Evolutionary conservation across 2,113 vertebrate genomes (phyloP).

Genomic region (Gadus macrocephalus): DNA sequence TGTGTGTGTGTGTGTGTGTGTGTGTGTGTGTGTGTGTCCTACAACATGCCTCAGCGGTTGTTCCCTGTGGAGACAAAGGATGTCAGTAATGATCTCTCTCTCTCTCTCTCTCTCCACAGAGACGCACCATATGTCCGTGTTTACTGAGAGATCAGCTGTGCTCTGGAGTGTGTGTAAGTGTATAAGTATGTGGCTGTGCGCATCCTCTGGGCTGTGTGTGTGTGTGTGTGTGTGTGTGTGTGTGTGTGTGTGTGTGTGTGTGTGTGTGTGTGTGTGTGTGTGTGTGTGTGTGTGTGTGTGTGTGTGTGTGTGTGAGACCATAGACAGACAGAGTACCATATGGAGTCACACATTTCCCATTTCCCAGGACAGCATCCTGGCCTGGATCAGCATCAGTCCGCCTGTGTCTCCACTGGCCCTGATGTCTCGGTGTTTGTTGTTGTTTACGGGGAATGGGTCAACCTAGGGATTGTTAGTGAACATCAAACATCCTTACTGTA

Average conservation of each 20-base stretch:
- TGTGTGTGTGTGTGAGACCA: not conserved
- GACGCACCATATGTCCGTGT: conserved; percentile 59
- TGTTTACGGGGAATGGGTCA: no score
- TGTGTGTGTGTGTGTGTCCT: no score
- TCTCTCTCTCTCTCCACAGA: conserved; percentile 20
- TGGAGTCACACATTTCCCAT: no score
- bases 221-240: not conserved
- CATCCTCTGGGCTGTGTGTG: conserved; percentile 2
- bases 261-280: conserved; percentile 2
- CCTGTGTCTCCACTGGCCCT: no score
- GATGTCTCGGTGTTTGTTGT: no score
- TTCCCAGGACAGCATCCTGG: no score
- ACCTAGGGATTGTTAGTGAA: no score
- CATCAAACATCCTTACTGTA: no score
- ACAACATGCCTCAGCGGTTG: no score
- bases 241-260: conserved; percentile 1
- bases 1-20: no score
- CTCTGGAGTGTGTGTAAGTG: conserved; percentile 33
- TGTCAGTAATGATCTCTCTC: conserved; percentile 6
- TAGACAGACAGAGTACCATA: not conserved
- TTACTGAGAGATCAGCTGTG: conserved; percentile 57
- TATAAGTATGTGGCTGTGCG: not conserved
- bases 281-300: not conserved
- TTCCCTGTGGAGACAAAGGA: no score
- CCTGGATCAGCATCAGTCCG: no score